Evolutionary conservation across 2,113 vertebrate species (phyloP).

Genomic region (Rhinogobius similis): DNA sequence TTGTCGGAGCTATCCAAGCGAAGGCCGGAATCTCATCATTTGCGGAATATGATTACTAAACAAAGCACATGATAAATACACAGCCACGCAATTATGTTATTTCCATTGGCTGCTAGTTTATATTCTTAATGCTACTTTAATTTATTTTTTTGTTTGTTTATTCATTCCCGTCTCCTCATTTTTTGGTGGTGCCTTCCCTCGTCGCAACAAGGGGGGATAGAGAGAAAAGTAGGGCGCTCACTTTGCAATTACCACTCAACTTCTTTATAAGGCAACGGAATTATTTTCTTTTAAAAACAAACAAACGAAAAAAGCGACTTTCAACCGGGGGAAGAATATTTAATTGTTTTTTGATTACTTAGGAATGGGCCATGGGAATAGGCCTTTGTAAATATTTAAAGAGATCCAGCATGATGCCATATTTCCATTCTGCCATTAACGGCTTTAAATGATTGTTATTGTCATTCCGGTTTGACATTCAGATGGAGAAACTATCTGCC

Average conservation of each 20-base stretch:
- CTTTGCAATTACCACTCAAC: constrained; percentile 75
- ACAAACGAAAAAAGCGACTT: constrained; percentile 79
- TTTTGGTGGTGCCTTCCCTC: constrained; percentile 68
- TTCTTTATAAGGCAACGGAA: constrained; percentile 77
- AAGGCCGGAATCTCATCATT: constrained; percentile 50
- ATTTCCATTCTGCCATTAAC: constrained; percentile 77
- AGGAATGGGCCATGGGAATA: constrained; percentile 79
- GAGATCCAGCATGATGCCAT: constrained; percentile 75
- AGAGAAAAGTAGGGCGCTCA: constrained; percentile 77
- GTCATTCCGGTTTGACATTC: constrained; percentile 68
- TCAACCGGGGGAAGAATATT: constrained; percentile 81
- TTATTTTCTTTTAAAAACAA: constrained; percentile 78
- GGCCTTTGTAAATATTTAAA: constrained; percentile 82
- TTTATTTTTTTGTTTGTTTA: constrained; percentile 71
- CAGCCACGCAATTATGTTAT: constrained; percentile 71
- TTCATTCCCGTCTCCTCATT: constrained; percentile 46
- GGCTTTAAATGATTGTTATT: constrained; percentile 74
- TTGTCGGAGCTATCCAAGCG: constrained; percentile 39
- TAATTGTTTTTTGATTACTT: constrained; percentile 87
- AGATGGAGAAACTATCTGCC: constrained; percentile 58
- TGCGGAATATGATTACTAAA: constrained; percentile 54
- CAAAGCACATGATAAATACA: constrained; percentile 70
- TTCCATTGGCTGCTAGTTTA: constrained; percentile 69
- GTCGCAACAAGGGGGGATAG: constrained; percentile 63
- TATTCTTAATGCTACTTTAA: constrained; percentile 71